These are phyloP conservation scores for Rhynchophorus ferrugineus DNA, from an alignment of 1,140 invertebrate species.

Conservation along the genomic window DNA sequence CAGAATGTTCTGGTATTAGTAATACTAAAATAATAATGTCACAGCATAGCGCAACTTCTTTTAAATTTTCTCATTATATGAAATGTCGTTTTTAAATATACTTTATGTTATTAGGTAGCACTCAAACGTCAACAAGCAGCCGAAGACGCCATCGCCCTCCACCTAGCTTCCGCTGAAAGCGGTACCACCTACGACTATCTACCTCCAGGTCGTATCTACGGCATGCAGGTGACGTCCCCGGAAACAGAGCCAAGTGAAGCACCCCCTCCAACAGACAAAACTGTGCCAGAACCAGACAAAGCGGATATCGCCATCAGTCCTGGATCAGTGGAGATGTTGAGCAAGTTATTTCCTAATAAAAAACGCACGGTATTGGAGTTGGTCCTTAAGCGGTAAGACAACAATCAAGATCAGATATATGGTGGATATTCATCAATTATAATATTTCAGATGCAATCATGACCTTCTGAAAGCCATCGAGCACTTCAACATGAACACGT, in stretches of 20 bases:
- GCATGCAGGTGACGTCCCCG: slow-evolving; percentile 62
- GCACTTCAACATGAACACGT: slow-evolving; percentile 36
- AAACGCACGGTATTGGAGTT: slow-evolving; percentile 82
- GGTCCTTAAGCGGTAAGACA: slow-evolving; percentile 32
- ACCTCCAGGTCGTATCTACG: slow-evolving; percentile 87
- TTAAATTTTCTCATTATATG: too few relatives aligned
- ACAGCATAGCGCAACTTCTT: too few relatives aligned
- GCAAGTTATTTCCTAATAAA: slow-evolving; percentile 76
- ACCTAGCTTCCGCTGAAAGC: slow-evolving; percentile 82
- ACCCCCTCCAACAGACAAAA: slow-evolving; percentile 10
- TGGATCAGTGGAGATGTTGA: slow-evolving; percentile 73
- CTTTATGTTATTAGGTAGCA: slow-evolving; percentile 81
- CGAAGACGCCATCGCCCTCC: slow-evolving; percentile 92
- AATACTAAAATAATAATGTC: too few relatives aligned
- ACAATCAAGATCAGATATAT: background rate
- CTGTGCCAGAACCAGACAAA: slow-evolving; percentile 7
- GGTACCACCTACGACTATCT: slow-evolving; percentile 72
- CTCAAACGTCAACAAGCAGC: slow-evolving; percentile 94
- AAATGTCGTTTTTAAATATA: too few relatives aligned
- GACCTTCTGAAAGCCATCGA: slow-evolving; percentile 38
- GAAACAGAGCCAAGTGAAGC: slow-evolving; percentile 22
- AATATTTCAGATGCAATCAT: slow-evolving; percentile 33
- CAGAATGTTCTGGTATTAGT: too few relatives aligned
- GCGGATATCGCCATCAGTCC: slow-evolving; percentile 44
- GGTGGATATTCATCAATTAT: background rate